These are phyloP conservation scores for Schmidtea mediterranea DNA, from an alignment of 1,140 invertebrate species.

Conservation along the genomic window DNA sequence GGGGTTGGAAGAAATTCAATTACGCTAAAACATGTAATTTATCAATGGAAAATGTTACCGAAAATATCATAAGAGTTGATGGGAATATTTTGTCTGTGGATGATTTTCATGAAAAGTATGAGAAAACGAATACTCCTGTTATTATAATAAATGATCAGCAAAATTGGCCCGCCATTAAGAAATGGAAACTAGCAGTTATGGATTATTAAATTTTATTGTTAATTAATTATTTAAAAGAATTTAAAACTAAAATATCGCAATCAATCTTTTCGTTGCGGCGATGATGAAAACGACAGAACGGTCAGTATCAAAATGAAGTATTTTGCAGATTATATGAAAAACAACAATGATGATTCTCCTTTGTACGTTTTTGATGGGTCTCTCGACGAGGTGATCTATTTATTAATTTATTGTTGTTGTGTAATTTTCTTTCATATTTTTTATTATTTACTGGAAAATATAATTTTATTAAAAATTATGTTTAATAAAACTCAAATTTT, in stretches of 20 bases:
- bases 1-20: no score
- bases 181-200: constrained; percentile 48
- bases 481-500: no score
- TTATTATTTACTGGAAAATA: no score
- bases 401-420: no score
- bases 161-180: constrained; percentile 59
- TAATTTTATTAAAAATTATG: no score
- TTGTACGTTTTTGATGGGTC: constrained; percentile 98
- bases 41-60: no score
- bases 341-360: constrained; percentile 78
- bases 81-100: constrained; percentile 21
- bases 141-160: constrained; percentile 57
- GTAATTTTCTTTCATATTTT: no score
- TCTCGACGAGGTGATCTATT: constrained; percentile 92
- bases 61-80: no score
- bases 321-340: constrained; percentile 78
- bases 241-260: constrained; percentile 84
- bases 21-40: no score
- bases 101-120: constrained; percentile 67
- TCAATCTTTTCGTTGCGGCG: constrained; percentile 97
- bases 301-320: constrained; percentile 99
- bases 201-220: no score
- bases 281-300: constrained; percentile 96
- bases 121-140: constrained; percentile 65
- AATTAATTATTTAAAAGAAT: no score